phyloP scores from a whole-genome alignment of 23 tunicate genomes.

The Trididemnum nubilum region DNA sequence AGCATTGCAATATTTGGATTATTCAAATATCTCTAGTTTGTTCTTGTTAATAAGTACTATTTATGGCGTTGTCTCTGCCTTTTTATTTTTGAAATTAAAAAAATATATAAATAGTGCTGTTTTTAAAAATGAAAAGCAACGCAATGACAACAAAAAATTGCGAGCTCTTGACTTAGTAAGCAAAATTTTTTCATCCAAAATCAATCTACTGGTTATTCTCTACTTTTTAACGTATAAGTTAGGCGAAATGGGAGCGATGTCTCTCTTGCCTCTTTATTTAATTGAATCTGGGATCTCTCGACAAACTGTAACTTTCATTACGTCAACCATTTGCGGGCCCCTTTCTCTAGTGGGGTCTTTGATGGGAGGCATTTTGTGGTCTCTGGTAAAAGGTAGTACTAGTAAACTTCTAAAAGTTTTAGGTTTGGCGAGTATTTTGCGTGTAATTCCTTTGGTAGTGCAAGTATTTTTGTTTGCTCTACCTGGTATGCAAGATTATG shows the following conservation, averaged over 20 bases:
- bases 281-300: constrained; percentile 7
- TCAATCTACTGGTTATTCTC: not conserved
- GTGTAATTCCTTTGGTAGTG: constrained; percentile 25
- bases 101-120: not conserved
- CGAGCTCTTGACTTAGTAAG: not conserved
- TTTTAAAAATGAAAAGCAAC: too few species aligned
- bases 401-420: not conserved
- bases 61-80: not conserved
- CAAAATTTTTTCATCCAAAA: not conserved
- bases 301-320: constrained; percentile 6
- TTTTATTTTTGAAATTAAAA: not conserved
- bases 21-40: constrained; percentile 4
- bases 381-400: constrained; percentile 2
- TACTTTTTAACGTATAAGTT: constrained; percentile 33
- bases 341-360: constrained; percentile 44
- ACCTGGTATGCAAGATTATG: not conserved
- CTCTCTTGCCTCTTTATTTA: constrained; percentile 28
- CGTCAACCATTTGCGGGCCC: constrained; percentile 18
- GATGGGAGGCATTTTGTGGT: constrained; percentile 39
- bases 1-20: constrained; percentile 1
- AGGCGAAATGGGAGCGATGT: constrained; percentile 39
- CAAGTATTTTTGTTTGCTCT: not conserved
- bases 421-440: not conserved
- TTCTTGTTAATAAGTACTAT: constrained; percentile 5
- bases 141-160: not conserved